Percentiles rank a stretch among this genome's conserved stretches.
These are phyloP conservation scores for Camponotus pennsylvanicus DNA, from an alignment of 1,140 invertebrate species.

Conservation along the genomic window DNA sequence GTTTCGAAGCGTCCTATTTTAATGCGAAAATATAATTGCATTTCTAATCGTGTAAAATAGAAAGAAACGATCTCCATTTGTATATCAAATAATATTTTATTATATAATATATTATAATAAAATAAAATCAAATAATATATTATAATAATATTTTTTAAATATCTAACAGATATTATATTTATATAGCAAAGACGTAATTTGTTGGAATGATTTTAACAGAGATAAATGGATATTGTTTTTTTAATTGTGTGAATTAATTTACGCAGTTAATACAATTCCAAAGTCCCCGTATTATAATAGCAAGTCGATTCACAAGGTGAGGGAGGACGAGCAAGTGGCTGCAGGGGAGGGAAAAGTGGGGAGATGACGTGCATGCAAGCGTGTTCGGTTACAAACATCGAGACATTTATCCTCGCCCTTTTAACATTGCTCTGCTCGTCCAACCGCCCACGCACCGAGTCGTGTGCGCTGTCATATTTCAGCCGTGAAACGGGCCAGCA, in stretches of 20 bases:
- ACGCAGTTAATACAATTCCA: not conserved
- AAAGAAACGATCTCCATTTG: not conserved
- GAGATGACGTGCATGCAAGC: slow-evolving; percentile 56
- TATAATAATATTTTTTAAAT: no score
- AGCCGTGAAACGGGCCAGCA: not conserved
- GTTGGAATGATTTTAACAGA: not conserved
- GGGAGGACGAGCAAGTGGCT: not conserved
- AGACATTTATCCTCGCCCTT: slow-evolving; percentile 74
- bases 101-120: not conserved
- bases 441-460: slow-evolving; percentile 48
- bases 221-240: not conserved
- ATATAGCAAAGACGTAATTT: not conserved
- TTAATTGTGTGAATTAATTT: slow-evolving; percentile 6
- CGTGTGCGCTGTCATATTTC: slow-evolving; percentile 14
- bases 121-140: no score
- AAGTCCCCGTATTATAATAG: not conserved
- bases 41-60: not conserved
- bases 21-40: not conserved
- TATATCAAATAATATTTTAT: not conserved
- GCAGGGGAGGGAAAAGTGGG: not conserved
- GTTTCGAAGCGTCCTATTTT: not conserved
- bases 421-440: slow-evolving; percentile 65
- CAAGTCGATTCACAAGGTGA: slow-evolving; percentile 15
- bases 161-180: no score
- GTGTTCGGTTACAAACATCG: slow-evolving; percentile 72